Base-by-base conservation (phyloP, 2,888 invertebrate genomes). In the Camptogramma bilineatum region DNA sequence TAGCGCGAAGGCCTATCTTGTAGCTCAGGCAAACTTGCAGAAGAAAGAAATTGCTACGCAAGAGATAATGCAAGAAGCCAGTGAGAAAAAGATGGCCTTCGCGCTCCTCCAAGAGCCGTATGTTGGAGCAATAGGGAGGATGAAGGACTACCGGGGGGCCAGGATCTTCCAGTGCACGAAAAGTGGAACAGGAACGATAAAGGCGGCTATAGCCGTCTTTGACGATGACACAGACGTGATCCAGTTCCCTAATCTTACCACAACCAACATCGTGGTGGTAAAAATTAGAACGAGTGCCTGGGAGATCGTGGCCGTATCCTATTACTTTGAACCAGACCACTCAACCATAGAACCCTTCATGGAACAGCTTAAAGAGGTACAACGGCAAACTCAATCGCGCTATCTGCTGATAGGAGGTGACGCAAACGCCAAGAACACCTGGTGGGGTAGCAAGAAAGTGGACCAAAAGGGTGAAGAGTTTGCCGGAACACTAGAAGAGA, bases 251-350 rank as follows among this genome's bases (percentile, higher is more conserved):
- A n/a, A 58, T 16, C 17, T 24, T 18, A 17, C 47, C 19, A 34
- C 54, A 16, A 18, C 13, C 24, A 39, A 44, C 44, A 44, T 21
- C 54, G 28, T 52, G 0, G 70, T 66, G 18, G 53, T 66, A 2
- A 42, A 17, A 8, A 51, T 74, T 10, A 24, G 24, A 19, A 71
- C 69, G 13, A 42, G 48, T 4, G 61, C 63, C 7, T 66, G 69
- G 68, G 39, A 62, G 7, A 61, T 75, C 0, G 9, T 28, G 0
- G 24, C 69, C 0, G 52, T 68, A 1, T 75, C 73, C 0, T 39
- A 62, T 7, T 75, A 75, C 63, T 66, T 71, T 9, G 71, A 73
- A 46, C 31, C 47, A 18, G 47, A 16, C 18, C 55, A 13, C 0
- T 1, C 44, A 1, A 4, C 54, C 3, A 44, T 44, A 21, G 48